Base-by-base conservation (phyloP, 2,888 invertebrate genomes). In the Eupithecia vulgata region DNA sequence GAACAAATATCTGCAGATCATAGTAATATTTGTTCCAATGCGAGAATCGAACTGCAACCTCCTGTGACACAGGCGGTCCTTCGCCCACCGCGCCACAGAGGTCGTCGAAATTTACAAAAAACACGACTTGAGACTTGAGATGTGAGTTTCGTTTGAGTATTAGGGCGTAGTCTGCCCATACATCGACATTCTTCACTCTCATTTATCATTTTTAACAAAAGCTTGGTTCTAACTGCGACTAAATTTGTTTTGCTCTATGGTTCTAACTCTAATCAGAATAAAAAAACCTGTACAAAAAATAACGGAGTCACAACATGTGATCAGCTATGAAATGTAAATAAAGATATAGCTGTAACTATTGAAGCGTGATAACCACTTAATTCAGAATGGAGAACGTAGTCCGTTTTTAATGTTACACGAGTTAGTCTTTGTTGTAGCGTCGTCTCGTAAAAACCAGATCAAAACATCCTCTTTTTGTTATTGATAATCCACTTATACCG, bases 341-440 rank as follows among this genome's bases (percentile, higher is more conserved):
- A 72, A 74, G 70, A 75, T 74, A 59, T 71, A 73, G 65, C 52
- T 48, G 64, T 48, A 66, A 48, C 75, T 66, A 73, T 70, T 72
- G 68, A 73, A 70, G 75, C 75, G 68, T 72, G 48, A 25, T 70
- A 72, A 61, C 65, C 72, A 75, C 35, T 61, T 64, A 64, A 64
- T 72, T 72, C 72, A 71, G 25, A 68, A 66, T 61, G 72, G 67
- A 48, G 65, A 65, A 68, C 37, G 70, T 52, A 42, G 75, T 69
- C 69, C n/a, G 52, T 66, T 59, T 62, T 17, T n/a, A 37, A 64
- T 71, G 34, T 68, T 57, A 57, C 5, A 57, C 25, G 25, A 57
- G 25, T 57, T 57, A 25, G 25, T 35, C 21, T 57, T 65, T 61
- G 74, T 71, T 59, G 57, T 65, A 45, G 57, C 71, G 65, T 71